phyloP scores from a whole-genome alignment of 2,888 invertebrate genomes.

The Selenia dentaria region DNA sequence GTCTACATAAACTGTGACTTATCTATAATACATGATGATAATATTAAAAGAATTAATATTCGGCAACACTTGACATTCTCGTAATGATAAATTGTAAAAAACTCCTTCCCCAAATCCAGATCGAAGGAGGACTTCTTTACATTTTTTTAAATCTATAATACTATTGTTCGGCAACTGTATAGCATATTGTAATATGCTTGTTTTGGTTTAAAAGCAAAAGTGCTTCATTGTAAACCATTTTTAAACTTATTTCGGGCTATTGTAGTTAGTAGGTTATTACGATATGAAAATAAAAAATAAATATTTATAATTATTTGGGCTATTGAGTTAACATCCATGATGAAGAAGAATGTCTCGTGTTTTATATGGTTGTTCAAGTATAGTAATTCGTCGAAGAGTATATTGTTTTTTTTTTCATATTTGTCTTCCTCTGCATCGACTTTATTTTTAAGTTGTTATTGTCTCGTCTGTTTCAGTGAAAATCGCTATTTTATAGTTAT shows the following conservation, averaged over 20 bases:
- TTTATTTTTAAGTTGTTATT: constrained; percentile 46
- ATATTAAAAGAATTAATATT: constrained; percentile 81
- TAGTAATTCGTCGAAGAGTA: constrained; percentile 52
- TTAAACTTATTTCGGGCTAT: constrained; percentile 76
- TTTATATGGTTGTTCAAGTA: constrained; percentile 43
- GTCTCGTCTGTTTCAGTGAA: constrained; percentile 60
- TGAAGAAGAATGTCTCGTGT: constrained; percentile 77
- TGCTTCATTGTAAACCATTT: constrained; percentile 49
- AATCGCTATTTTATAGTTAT: no score
- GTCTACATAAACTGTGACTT: constrained; percentile 62
- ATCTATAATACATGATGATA: constrained; percentile 79
- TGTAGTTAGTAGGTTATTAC: constrained; percentile 55
- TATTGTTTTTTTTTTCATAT: constrained; percentile 27
- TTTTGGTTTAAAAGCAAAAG: constrained; percentile 45
- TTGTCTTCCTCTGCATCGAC: constrained; percentile 42
- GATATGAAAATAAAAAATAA: constrained; percentile 58
- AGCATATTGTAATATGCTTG: constrained; percentile 51
- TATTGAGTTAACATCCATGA: constrained; percentile 64
- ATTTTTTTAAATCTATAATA: constrained; percentile 62
- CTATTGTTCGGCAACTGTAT: constrained; percentile 76
- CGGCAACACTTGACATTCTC: constrained; percentile 84
- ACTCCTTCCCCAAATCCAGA: no score
- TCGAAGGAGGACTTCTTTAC: constrained; percentile 42
- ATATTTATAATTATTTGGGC: constrained; percentile 61
- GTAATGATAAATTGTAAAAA: constrained; percentile 33